A percentile compares a stretch with the other conserved stretches of the same genome.
Conservation (phyloP, 2,797 vertebrate genomes). For the Lutra lutra region DNA sequence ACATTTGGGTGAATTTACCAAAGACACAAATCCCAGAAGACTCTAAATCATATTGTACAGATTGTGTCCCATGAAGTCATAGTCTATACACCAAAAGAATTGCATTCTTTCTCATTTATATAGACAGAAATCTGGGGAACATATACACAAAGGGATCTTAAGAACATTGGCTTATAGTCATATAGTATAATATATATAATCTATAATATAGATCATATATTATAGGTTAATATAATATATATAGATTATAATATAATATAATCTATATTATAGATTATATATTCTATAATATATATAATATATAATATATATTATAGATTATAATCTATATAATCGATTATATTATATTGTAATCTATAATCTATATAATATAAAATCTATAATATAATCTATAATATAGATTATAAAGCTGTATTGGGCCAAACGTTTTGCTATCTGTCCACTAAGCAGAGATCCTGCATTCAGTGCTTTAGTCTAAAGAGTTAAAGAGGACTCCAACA, state of each 20-base stretch:
- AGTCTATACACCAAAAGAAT: not conserved
- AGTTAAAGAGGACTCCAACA: not conserved
- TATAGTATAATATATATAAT: not conserved
- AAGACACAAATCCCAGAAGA: not conserved
- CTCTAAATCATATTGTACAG: not conserved
- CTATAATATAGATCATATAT: too few species aligned
- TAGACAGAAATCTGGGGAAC: not conserved
- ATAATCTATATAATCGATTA: too few species aligned
- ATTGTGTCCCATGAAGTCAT: not conserved
- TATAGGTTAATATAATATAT: too few species aligned
- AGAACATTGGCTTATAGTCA: not conserved
- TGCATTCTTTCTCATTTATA: not conserved
- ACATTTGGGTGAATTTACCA: not conserved
- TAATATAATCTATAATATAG: too few species aligned
- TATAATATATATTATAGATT: too few species aligned
- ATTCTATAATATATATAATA: too few species aligned
- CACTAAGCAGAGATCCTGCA: not conserved
- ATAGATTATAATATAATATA: too few species aligned
- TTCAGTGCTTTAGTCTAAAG: not conserved
- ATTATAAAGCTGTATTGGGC: not conserved
- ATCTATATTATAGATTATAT: not conserved
- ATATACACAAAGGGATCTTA: not conserved
- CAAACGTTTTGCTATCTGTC: not conserved
- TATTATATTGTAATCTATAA: too few species aligned
- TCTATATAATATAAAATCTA: too few species aligned